These are phyloP conservation scores for Drosophila peninsularis DNA, from an alignment of 2,888 invertebrate species.

Conservation along the genomic window DNA sequence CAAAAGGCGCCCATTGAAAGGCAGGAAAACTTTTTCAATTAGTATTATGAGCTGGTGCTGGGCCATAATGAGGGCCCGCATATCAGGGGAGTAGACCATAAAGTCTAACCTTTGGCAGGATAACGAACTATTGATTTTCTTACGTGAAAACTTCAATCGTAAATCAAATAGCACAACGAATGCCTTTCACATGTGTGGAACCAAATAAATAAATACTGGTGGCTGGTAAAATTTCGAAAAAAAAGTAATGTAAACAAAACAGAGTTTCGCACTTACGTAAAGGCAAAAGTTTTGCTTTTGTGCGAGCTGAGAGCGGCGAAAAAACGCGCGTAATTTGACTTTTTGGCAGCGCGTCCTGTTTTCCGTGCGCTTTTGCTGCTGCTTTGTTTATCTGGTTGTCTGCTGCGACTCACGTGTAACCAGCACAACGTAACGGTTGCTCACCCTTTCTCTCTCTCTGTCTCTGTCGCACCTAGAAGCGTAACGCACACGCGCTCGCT, in stretches of 20 bases:
- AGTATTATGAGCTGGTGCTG: constrained; percentile 12
- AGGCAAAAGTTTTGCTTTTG: constrained; percentile 30
- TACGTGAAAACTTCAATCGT: constrained; percentile 19
- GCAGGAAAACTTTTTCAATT: constrained; percentile 66
- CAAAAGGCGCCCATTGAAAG: not conserved
- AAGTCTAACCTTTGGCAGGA: constrained; percentile 11
- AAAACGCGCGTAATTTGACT: constrained; percentile 43
- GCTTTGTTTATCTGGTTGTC: constrained; percentile 67
- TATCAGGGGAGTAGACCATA: not conserved
- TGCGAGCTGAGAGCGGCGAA: constrained; percentile 3
- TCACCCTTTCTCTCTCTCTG: constrained; percentile 17
- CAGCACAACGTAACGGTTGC: constrained; percentile 17
- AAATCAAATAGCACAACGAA: constrained; percentile 5
- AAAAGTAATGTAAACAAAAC: not conserved
- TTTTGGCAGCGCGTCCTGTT: constrained; percentile 20
- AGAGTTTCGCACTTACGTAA: constrained; percentile 66
- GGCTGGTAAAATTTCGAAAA: not conserved
- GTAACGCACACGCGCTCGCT: constrained; percentile 26
- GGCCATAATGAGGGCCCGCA: not conserved
- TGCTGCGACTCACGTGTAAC: constrained; percentile 58
- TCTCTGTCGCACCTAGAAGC: not conserved
- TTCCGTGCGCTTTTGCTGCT: constrained; percentile 49
- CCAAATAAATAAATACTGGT: constrained; percentile 2
- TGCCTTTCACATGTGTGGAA: not conserved
- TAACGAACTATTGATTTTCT: constrained; percentile 67